Base-by-base conservation (phyloP, 2,113 vertebrate genomes). In the Hemicordylus capensis region DNA sequence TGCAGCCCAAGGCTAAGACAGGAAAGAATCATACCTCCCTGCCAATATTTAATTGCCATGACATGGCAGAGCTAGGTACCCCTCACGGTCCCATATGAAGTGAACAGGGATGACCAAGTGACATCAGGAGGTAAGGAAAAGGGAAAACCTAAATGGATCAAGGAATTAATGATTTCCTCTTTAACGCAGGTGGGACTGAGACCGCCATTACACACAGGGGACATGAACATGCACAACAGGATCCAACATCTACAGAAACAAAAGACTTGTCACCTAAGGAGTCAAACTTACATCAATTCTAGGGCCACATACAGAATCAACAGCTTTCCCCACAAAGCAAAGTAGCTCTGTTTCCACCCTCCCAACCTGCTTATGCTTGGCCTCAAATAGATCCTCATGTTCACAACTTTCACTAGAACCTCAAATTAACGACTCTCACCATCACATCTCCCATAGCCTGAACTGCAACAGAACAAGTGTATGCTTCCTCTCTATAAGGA, bases 291-390 rank as follows among this genome's bases (percentile, higher is more conserved):
- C 76, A 89, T 80, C 76, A 87, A 90, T 90, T 92, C 94, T 84
- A 89, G 90, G 93, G 87, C 90, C 94, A 89, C 93, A 82, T 91
- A 93, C 89, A 91, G 84, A 93, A 94, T 89, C 90, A 93, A 93
- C 91, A 90, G 12, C 34, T 82, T 86, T 86, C 66, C 78, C 80
- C 83, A 83, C 44, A 72, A 58, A 78, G 42, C 56, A 84, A 63
- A 42, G 48, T n/a, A n/a, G n/a, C 67, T 82, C 59, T 64, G 48
- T 28, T 44, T 86, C 56, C 59, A 74, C 73, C 84, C 84, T 82
- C 69, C 86, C 86, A 78, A 48, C 22, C 42, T 74, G 34, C 24
- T 63, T 87, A 78, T 42, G 44, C 14, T 44, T 83, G 75, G 56
- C 54, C 28, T 87, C 64, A 87, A 72, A 85, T 42, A 42, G 76